Evolutionary conservation across 2,797 vertebrate genomes (phyloP).

Genomic region (Allobates femoralis): DNA sequence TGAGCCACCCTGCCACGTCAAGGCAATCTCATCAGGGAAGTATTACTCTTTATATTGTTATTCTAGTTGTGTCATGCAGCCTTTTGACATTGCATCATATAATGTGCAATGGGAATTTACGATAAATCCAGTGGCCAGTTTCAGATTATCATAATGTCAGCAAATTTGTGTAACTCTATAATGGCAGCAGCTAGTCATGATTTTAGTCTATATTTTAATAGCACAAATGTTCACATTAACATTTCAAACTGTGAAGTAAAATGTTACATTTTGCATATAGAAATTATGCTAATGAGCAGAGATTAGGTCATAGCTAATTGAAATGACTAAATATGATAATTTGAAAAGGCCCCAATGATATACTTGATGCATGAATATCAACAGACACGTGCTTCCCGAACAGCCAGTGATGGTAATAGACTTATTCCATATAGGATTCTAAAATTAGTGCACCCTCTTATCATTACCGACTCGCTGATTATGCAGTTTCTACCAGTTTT

Average conservation of each 20-base stretch:
- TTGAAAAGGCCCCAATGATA: conserved; percentile 27
- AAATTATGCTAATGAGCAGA: conserved; percentile 49
- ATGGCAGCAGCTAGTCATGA: too few relatives aligned
- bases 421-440: conserved; percentile 49
- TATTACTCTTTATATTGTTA: too few relatives aligned
- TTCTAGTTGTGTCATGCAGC: too few relatives aligned
- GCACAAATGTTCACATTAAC: conserved; percentile 22
- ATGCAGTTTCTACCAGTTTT: conserved; percentile 48
- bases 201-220: background rate
- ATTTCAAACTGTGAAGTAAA: conserved; percentile 49
- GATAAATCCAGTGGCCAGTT: too few relatives aligned
- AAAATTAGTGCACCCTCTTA: conserved; percentile 31
- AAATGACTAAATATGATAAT: conserved; percentile 55
- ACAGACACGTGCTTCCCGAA: background rate
- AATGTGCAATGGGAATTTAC: too few relatives aligned
- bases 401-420: conserved; percentile 50
- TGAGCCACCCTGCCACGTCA: too few relatives aligned
- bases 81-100: too few relatives aligned
- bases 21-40: too few relatives aligned
- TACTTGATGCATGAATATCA: conserved; percentile 38
- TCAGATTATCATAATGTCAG: too few relatives aligned
- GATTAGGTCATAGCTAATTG: conserved; percentile 47
- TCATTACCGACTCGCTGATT: conserved; percentile 51
- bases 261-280: conserved; percentile 54
- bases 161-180: too few relatives aligned